phyloP scores from a whole-genome alignment of 2,113 vertebrate species.

The Clarias batrachus region DNA sequence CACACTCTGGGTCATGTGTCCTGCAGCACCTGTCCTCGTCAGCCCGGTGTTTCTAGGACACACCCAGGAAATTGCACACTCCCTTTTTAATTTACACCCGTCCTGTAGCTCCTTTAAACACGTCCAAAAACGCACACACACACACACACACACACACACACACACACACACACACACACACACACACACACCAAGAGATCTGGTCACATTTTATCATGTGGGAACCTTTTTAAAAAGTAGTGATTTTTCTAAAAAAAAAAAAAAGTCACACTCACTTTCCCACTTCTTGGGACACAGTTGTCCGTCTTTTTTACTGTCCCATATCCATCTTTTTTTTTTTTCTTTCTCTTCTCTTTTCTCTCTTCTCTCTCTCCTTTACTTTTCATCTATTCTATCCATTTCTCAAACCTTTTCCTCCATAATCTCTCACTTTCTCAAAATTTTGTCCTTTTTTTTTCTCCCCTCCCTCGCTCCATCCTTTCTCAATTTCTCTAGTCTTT shows the following conservation, averaged over 20 bases:
- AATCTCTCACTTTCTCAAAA: background rate
- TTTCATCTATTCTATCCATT: background rate
- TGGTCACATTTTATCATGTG: conserved; percentile 35
- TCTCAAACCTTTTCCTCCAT: background rate
- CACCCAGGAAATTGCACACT: background rate
- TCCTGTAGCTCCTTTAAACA: conserved; percentile 19
- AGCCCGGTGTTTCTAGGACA: conserved; percentile 17
- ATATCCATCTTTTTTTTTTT: background rate
- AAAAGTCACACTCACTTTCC: background rate
- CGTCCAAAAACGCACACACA: background rate
- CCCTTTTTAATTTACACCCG: conserved; percentile 28
- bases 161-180: background rate
- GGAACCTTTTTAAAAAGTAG: conserved; percentile 41
- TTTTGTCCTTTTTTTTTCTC: background rate
- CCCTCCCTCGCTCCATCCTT: background rate
- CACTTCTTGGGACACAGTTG: background rate
- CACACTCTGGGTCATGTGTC: background rate
- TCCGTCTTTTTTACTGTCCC: background rate
- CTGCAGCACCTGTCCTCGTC: conserved; percentile 2
- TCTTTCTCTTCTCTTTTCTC: background rate
- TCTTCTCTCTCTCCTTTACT: background rate
- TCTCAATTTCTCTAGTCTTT: background rate
- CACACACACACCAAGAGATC: background rate
- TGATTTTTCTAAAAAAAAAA: conserved; percentile 15
- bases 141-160: no score